Base-by-base conservation (phyloP, 2,888 invertebrate species). In the Sesia bembeciformis region DNA sequence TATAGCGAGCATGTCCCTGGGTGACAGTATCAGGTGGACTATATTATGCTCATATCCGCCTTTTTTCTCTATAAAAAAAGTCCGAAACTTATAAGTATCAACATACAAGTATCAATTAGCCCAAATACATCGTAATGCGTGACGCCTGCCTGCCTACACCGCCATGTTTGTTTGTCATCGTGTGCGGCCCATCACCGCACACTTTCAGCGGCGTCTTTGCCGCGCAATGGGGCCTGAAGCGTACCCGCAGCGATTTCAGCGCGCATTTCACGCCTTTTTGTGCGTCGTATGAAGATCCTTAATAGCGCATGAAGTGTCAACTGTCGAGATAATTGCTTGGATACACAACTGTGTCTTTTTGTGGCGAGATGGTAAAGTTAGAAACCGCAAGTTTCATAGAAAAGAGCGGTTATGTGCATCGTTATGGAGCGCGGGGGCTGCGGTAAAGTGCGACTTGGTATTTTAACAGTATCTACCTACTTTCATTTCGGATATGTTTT, bases 231-330 rank as follows among this genome's bases (percentile, higher is more conserved):
- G 66, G 68, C 88, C 84, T 87, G 86, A 87, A 86, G 81, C 77
- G 78, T 74, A 68, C 61, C 65, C 72, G 72, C 68, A 65, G 63
- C 80, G 78, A 84, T 83, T 85, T 84, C 81, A 84, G 84, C 72
- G 65, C 58, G 60, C 67, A 68, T 82, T 87, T 86, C 85, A 86
- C 85, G 86, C 84, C 82, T 84, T 80, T 84, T 82, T 84, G 73
- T 73, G 66, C 65, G 66, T 65, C 70, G 76, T 78, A 75, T 75
- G 79, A 74, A 76, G 72, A 74, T 66, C 60, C 63, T 75, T 74
- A 84, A 81, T 78, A 75, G 68, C 69, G 78, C 84, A 76, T 84
- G 78, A 78, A 82, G 78, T 81, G 82, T 78, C 81, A 82, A 81
- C 74, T 72, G 69, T 67, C 58, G 68, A 63, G 74, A 69, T 86